A percentile compares a stretch with the other conserved stretches of the same genome.
Conservation (phyloP, 2,113 vertebrate species). For the Gnathonemus longibarbis region DNA sequence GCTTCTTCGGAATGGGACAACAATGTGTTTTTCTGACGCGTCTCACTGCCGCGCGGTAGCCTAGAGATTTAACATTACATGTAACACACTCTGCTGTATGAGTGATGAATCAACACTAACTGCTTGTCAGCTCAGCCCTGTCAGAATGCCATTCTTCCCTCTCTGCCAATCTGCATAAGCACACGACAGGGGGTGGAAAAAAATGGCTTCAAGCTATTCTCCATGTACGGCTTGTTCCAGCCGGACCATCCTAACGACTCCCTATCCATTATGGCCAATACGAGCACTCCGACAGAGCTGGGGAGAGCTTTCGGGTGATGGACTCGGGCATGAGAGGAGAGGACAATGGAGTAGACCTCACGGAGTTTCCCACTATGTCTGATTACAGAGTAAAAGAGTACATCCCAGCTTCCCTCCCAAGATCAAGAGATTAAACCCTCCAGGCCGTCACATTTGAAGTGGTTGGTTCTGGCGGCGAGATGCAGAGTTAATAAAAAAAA, state of each 20-base stretch:
- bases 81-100: not conserved
- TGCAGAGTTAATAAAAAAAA: conserved; percentile 14
- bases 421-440: conserved; percentile 11
- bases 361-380: not conserved
- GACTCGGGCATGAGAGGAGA: not conserved
- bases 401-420: not conserved
- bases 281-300: not conserved
- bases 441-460: not conserved
- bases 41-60: not conserved
- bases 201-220: not conserved
- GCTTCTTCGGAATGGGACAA: not conserved
- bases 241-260: not conserved
- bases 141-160: not conserved
- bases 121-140: not conserved
- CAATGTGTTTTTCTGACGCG: not conserved
- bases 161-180: not conserved
- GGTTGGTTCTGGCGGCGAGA: not conserved
- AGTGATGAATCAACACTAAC: conserved; percentile 4
- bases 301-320: not conserved
- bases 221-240: not conserved
- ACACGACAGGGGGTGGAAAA: too few relatives aligned
- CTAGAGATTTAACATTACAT: not conserved
- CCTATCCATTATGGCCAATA: not conserved
- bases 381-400: conserved; percentile 2
- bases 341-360: not conserved